Conservation (phyloP, 2,113 vertebrate genomes). For the Alethe castanea region DNA sequence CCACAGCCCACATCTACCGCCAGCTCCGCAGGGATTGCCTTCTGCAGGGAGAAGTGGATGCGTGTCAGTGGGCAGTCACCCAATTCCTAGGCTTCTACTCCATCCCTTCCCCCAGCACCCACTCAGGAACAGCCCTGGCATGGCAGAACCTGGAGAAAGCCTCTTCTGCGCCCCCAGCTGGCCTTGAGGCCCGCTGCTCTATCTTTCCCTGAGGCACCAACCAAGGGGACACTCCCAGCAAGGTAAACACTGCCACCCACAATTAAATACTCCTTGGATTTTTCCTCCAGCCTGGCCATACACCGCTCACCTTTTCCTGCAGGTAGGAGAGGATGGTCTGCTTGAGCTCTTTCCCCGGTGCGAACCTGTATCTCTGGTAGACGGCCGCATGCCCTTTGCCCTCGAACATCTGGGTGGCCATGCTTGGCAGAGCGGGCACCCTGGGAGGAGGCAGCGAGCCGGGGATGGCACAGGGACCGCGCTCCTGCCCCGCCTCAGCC, state of each 20-base stretch:
- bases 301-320: constrained; percentile 70
- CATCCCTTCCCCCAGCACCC: not conserved
- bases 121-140: not conserved
- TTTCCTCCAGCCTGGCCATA: not conserved
- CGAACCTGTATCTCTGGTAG: constrained; percentile 80
- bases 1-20: constrained; percentile 84
- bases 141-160: rapidly evolving
- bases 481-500: not conserved
- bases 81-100: not conserved
- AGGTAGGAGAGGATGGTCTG: constrained; percentile 74
- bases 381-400: constrained; percentile 71
- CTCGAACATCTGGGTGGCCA: constrained; percentile 78
- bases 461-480: not conserved
- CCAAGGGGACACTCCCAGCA: not conserved
- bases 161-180: not conserved
- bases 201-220: not conserved
- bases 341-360: constrained; percentile 66
- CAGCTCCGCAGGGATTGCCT: constrained; percentile 53
- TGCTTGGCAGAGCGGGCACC: not conserved
- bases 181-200: not conserved
- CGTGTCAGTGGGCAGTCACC: not conserved
- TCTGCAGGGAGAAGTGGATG: not conserved
- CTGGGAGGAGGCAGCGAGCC: not conserved
- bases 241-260: not conserved
- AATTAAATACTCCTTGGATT: not conserved